Base-by-base conservation (phyloP, 2,797 vertebrate genomes). In the Austrolebias charrua region DNA sequence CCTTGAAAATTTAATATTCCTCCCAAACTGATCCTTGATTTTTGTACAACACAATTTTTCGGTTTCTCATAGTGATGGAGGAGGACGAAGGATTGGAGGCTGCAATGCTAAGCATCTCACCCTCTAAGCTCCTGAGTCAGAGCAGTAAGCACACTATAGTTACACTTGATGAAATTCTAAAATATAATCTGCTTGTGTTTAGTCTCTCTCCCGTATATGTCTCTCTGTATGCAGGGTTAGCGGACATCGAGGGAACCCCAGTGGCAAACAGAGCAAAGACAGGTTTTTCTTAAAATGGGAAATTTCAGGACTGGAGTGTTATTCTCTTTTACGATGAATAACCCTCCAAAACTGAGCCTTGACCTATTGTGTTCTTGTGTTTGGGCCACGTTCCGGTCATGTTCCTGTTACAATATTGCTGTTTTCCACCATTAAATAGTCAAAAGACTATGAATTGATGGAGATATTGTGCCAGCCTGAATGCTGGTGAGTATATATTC, bases 321-420 rank as follows among this genome's bases (percentile, higher is more conserved):
- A 57, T 45, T 3, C 16, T 57, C 28, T 57, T 29, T 4, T 28
- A 28, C 16, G 54, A 18, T 56, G 42, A 56, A 56, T 38, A 38
- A 38, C 35, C 7, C 35, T 38, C 35, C 35, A 38, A 38, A 38
- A 38, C 7, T 38, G 35, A 49, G 19, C 10, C 20, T 56, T 56
- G 5, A 16, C 43, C 16, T 24, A 2, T 24, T 24, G 24, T 24
- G 24, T 24, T n/a, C 28, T 29, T 43, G 19, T 16, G 40, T 52
- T 52, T 16, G 35, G 50, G 29, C 50, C 50, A 52, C 8, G 42
- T 57, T 57, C 55, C 28, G 20, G 55, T 28, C 6, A 56, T 1
- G 38, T 56, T 56, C 55, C 55, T 44, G 19, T 56, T n/a, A 57
- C 28, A 35, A 28, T 29, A 10, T 54, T 12, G 0, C 14, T 44